These are phyloP conservation scores for Elmis aenea DNA, from an alignment of 2,888 invertebrate species.

Conservation along the genomic window DNA sequence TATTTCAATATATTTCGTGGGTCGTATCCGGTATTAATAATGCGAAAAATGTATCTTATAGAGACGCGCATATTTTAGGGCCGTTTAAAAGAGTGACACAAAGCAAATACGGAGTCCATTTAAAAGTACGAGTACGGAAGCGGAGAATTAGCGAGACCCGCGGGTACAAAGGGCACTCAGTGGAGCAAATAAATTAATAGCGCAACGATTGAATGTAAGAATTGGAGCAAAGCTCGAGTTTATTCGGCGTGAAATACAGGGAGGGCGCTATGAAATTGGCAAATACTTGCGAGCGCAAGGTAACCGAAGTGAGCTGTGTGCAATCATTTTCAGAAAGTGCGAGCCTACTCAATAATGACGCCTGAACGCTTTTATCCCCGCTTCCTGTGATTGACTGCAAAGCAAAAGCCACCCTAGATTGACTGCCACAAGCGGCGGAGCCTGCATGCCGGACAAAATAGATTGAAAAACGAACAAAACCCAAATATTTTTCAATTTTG, in stretches of 20 bases:
- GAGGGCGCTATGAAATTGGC: conserved; percentile 17
- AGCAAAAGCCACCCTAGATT: conserved; percentile 11
- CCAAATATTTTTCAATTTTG: conserved; percentile 17
- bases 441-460: conserved; percentile 13
- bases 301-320: conserved; percentile 10
- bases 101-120: conserved; percentile 9
- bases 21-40: no score
- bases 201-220: conserved; percentile 18
- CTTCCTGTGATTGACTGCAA: conserved; percentile 18
- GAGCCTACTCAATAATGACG: conserved; percentile 19
- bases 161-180: conserved; percentile 15
- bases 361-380: conserved; percentile 15
- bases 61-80: no score
- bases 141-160: conserved; percentile 15
- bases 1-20: no score
- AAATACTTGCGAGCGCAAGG: conserved; percentile 15
- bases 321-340: conserved; percentile 18
- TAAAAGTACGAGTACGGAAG: no score
- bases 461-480: conserved; percentile 16
- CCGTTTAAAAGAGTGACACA: conserved; percentile 9
- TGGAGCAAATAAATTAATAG: conserved; percentile 21
- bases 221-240: conserved; percentile 13
- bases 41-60: no score
- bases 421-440: conserved; percentile 11
- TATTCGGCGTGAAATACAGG: conserved; percentile 18